These are phyloP conservation scores for Theocolax elegans DNA, from an alignment of 1,140 invertebrate species.

Conservation along the genomic window DNA sequence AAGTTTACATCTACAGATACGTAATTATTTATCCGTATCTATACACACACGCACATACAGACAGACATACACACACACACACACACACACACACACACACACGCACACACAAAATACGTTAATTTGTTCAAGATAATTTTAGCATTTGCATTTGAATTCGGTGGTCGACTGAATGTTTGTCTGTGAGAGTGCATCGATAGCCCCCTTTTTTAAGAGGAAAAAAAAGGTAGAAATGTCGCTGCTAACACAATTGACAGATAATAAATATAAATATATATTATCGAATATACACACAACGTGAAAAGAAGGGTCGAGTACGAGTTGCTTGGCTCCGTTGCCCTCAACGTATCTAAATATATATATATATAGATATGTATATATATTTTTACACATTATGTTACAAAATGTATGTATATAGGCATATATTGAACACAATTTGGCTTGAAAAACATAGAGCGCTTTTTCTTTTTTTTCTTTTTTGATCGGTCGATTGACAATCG, in stretches of 20 bases:
- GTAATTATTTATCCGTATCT: constrained; percentile 38
- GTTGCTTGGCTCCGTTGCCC: constrained; percentile 5
- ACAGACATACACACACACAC: too few species aligned
- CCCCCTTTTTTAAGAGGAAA: constrained; percentile 46
- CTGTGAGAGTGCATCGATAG: constrained; percentile 67
- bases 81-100: too few species aligned
- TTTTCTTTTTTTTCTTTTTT: constrained; percentile 22
- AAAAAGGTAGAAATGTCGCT: constrained; percentile 13
- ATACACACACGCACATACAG: too few species aligned
- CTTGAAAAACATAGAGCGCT: constrained; percentile 12
- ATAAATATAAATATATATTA: too few species aligned
- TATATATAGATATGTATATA: too few species aligned
- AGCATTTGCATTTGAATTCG: constrained; percentile 50
- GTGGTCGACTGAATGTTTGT: constrained; percentile 67
- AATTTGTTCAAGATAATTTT: constrained; percentile 37
- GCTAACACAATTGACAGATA: constrained; percentile 14
- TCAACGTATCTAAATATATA: constrained; percentile 8
- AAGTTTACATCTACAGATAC: constrained; percentile 44
- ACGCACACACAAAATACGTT: too few species aligned
- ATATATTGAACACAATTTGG: too few species aligned
- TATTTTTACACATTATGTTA: constrained; percentile 16
- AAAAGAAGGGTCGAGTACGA: constrained; percentile 12
- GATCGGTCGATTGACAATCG: neutral
- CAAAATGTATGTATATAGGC: too few species aligned
- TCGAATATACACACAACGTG: too few species aligned